Conservation (phyloP, 2,113 vertebrate genomes). For the Fulmarus glacialis region DNA sequence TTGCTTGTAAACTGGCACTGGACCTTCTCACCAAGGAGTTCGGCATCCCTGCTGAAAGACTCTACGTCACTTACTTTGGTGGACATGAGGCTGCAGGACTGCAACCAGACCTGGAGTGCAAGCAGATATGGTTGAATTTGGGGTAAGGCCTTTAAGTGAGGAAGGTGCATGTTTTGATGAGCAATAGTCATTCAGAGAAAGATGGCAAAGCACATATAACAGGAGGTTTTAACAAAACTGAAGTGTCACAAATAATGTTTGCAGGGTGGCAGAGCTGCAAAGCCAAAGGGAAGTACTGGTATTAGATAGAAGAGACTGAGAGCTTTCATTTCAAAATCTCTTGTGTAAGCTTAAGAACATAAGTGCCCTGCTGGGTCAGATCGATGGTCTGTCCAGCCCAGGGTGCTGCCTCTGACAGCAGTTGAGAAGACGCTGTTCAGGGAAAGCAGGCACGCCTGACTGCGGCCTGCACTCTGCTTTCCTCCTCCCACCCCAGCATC, state of each 20-base stretch:
- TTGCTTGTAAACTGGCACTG: constrained; percentile 94
- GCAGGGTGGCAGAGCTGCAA: neutral
- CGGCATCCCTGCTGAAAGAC: constrained; percentile 90
- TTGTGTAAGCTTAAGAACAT: neutral
- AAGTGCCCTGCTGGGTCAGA: neutral
- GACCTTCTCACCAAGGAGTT: constrained; percentile 94
- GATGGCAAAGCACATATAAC: neutral
- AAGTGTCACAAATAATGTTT: neutral
- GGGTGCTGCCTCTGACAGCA: neutral
- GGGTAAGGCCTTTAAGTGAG: constrained; percentile 77
- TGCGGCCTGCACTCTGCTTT: neutral
- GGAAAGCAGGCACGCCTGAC: neutral
- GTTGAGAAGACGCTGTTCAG: neutral
- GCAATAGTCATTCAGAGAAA: neutral
- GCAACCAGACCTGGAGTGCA: constrained; percentile 95
- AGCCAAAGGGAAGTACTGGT: neutral
- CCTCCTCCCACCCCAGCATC: neutral
- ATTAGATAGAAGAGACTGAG: neutral
- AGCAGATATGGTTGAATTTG: constrained; percentile 95
- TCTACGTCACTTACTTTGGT: constrained; percentile 98
- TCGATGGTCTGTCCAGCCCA: neutral
- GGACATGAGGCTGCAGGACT: constrained; percentile 87
- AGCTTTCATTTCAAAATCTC: neutral
- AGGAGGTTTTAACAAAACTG: neutral
- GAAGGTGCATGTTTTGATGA: neutral